Evolutionary conservation across 2,113 vertebrate species (phyloP).

Genomic region (Empidonax traillii): DNA sequence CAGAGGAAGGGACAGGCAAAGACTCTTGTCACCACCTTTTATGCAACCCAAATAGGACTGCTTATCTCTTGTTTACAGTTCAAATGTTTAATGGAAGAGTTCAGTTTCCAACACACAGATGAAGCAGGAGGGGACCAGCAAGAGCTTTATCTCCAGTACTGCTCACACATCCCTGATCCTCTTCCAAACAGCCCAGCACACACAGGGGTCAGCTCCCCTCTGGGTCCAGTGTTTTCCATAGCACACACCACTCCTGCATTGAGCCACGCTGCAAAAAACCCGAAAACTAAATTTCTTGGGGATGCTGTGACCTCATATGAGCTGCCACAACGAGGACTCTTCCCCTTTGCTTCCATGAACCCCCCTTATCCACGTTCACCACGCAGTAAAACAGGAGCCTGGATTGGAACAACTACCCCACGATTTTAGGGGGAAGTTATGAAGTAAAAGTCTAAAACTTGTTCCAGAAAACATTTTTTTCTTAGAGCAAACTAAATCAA

Average conservation of each 20-base stretch:
- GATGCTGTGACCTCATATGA: background rate
- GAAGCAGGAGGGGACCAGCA: background rate
- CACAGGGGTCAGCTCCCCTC: background rate
- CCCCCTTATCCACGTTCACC: fast-evolving
- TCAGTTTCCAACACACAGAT: background rate
- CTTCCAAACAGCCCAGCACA: background rate
- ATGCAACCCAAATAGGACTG: background rate
- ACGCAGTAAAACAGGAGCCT: background rate
- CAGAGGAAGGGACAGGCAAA: background rate
- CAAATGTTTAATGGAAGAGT: background rate
- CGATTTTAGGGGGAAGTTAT: background rate
- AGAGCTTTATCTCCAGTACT: background rate
- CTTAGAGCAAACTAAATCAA: background rate
- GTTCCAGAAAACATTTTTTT: background rate
- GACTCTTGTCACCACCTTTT: background rate
- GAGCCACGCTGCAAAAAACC: background rate
- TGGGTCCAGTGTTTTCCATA: background rate
- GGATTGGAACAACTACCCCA: background rate
- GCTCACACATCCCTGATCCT: background rate
- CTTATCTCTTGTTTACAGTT: background rate
- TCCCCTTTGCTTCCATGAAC: background rate
- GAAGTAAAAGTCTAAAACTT: background rate
- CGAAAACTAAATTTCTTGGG: background rate
- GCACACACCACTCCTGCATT: background rate
- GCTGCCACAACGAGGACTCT: background rate